These are phyloP conservation scores for Polydesmus complanatus DNA, from an alignment of 2,888 invertebrate genomes.

Conservation along the genomic window DNA sequence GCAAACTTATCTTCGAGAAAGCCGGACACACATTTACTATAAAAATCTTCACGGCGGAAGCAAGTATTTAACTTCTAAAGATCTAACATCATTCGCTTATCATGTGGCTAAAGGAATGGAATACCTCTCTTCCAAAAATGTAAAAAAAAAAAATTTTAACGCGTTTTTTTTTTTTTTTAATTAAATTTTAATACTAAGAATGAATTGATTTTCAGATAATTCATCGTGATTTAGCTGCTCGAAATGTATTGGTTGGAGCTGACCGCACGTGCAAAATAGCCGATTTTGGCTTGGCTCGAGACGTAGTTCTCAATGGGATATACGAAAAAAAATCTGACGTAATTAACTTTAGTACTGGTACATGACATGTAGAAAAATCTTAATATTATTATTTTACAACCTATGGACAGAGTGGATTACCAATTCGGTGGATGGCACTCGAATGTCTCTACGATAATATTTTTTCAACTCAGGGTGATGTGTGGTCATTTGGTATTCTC, in stretches of 20 bases:
- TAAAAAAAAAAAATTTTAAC: conserved; percentile 32
- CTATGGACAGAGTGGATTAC: conserved; percentile 38
- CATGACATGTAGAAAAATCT: not conserved
- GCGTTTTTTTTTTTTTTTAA: not conserved
- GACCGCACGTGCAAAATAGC: conserved; percentile 64
- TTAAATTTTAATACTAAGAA: not conserved
- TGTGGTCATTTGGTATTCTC: conserved; percentile 89
- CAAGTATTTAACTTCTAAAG: conserved; percentile 63
- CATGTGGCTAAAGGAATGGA: conserved; percentile 85
- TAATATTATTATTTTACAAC: not conserved
- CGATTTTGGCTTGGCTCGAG: conserved; percentile 85
- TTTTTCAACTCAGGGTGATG: conserved; percentile 84
- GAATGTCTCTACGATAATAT: conserved; percentile 88
- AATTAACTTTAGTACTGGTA: too few relatives aligned
- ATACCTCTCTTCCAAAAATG: conserved; percentile 66
- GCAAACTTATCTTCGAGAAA: conserved; percentile 71
- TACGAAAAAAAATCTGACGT: conserved; percentile 35
- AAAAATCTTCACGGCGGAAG: conserved; percentile 57
- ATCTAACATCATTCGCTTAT: conserved; percentile 77
- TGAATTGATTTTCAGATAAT: conserved; percentile 43
- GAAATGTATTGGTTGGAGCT: conserved; percentile 73
- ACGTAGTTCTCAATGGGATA: conserved; percentile 58
- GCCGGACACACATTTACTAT: conserved; percentile 63
- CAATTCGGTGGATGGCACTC: conserved; percentile 88
- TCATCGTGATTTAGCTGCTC: conserved; percentile 75